Percentiles rank a stretch among this genome's conserved stretches.
These are phyloP conservation scores for Rosalia funebris DNA, from an alignment of 2,888 invertebrate species.

Conservation along the genomic window DNA sequence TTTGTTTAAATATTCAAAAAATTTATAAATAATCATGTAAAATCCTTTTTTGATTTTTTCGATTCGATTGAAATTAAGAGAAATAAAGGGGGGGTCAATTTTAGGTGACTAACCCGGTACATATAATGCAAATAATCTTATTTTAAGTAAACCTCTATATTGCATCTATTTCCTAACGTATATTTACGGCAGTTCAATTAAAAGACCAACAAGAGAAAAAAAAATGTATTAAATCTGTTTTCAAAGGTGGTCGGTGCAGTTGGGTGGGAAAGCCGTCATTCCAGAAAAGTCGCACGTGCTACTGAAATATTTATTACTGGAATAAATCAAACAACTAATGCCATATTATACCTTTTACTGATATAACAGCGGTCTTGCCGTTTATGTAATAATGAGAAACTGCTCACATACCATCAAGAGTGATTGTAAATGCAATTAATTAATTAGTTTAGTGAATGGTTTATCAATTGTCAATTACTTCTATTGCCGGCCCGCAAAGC, in stretches of 20 bases:
- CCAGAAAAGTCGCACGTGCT: conserved; percentile 46
- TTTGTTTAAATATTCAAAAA: no score
- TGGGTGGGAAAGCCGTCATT: conserved; percentile 41
- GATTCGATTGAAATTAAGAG: no score
- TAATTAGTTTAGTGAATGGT: conserved; percentile 62
- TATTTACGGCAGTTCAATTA: no score
- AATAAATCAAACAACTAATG: conserved; percentile 48
- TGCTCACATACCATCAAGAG: conserved; percentile 50
- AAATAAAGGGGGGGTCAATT: no score
- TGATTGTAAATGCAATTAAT: conserved; percentile 58
- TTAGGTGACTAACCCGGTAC: no score
- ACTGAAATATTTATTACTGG: conserved; percentile 50
- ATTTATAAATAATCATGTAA: no score
- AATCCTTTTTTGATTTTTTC: no score
- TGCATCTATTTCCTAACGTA: no score
- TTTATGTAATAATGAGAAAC: conserved; percentile 53
- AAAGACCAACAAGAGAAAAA: not conserved
- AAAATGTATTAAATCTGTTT: conserved; percentile 4
- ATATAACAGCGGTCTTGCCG: conserved; percentile 40
- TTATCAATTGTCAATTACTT: conserved; percentile 63
- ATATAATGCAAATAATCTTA: no score
- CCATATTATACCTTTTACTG: conserved; percentile 38
- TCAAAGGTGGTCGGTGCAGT: conserved; percentile 31
- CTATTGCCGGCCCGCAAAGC: conserved; percentile 53
- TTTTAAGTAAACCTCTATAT: no score